These are phyloP conservation scores for Apodemia hepburni DNA, from an alignment of 2,888 invertebrate genomes.

Conservation along the genomic window DNA sequence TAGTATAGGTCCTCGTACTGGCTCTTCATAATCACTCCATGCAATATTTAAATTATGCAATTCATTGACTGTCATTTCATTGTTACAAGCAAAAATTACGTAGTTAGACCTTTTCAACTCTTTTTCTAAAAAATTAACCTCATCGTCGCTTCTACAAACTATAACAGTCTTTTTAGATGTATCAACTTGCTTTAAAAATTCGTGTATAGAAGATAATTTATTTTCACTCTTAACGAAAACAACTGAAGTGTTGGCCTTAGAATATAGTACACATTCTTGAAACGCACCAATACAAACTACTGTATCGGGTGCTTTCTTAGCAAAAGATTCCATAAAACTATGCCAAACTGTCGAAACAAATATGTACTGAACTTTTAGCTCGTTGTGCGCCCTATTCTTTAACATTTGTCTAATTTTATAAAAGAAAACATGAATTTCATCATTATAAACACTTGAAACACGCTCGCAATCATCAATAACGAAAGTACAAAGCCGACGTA, in stretches of 20 bases:
- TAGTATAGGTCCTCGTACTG: conserved; percentile 71
- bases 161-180: conserved; percentile 79
- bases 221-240: conserved; percentile 54
- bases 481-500: conserved; percentile 82
- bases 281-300: conserved; percentile 85
- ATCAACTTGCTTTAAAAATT: conserved; percentile 67
- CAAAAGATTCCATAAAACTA: conserved; percentile 74
- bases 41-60: conserved; percentile 54
- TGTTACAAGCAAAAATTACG: conserved; percentile 51
- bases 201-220: conserved; percentile 65
- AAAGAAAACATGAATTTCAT: conserved; percentile 64
- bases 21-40: conserved; percentile 61
- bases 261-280: conserved; percentile 88
- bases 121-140: conserved; percentile 65
- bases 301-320: conserved; percentile 77
- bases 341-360: conserved; percentile 84
- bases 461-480: conserved; percentile 87
- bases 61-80: conserved; percentile 57
- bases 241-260: conserved; percentile 65
- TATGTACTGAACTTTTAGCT: conserved; percentile 78
- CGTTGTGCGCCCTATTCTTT: conserved; percentile 56
- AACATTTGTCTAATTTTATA: conserved; percentile 64
- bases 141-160: conserved; percentile 79
- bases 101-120: conserved; percentile 41
- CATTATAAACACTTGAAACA: conserved; percentile 75